phyloP scores from a whole-genome alignment of 2,113 vertebrate species.

The Mixornis gularis region DNA sequence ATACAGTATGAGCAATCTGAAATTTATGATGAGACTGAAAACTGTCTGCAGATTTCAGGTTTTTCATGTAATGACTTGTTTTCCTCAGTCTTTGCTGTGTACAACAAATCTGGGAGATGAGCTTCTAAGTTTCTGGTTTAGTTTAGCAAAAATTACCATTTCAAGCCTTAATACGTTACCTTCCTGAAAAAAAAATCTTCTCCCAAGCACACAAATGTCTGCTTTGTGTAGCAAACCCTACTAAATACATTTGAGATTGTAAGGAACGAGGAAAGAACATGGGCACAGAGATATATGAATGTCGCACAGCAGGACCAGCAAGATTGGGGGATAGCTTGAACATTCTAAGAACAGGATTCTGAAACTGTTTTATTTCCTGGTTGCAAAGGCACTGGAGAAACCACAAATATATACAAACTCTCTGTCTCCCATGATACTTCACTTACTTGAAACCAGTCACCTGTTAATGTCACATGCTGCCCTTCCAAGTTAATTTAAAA shows the following conservation, averaged over 20 bases:
- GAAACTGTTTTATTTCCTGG: background rate
- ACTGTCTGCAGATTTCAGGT: background rate
- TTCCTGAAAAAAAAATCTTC: background rate
- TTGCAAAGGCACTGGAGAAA: background rate
- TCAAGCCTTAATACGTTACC: background rate
- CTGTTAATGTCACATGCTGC: background rate
- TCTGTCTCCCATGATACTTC: background rate
- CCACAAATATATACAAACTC: background rate
- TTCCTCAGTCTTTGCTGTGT: background rate
- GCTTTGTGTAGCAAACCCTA: background rate
- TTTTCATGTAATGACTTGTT: background rate
- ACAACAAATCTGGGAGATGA: background rate
- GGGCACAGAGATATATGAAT: background rate
- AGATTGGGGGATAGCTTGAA: background rate
- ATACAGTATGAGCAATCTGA: slow-evolving; percentile 28
- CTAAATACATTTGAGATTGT: background rate
- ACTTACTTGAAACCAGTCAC: background rate
- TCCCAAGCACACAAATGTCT: background rate
- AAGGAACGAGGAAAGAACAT: background rate
- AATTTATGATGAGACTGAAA: slow-evolving; percentile 34
- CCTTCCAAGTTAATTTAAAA: background rate
- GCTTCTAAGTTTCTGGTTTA: background rate
- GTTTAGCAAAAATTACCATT: background rate
- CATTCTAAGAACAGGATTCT: background rate
- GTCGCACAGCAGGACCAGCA: background rate